A percentile compares a stretch with the other conserved stretches of the same genome.
Conservation (phyloP, 1,140 invertebrate species). For the Metaphire vulgaris region DNA sequence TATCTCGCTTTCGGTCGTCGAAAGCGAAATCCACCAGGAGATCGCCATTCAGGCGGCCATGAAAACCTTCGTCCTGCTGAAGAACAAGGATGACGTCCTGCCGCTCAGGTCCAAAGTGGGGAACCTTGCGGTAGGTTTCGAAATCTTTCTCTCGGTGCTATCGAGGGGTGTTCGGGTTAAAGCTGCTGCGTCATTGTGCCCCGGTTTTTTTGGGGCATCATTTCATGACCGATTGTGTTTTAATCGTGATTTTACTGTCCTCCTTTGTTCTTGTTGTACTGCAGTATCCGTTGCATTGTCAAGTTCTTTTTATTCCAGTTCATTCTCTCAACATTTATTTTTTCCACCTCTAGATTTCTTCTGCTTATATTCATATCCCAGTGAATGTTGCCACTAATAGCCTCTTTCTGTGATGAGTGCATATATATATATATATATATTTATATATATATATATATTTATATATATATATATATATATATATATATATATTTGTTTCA, state of each 20-base stretch:
- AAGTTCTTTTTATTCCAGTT: no score
- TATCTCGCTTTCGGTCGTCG: constrained; percentile 33
- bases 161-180: not conserved
- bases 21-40: constrained; percentile 35
- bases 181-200: not conserved
- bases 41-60: constrained; percentile 36
- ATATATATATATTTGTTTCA: no score
- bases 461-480: no score
- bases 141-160: not conserved
- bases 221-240: not conserved
- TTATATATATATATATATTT: no score
- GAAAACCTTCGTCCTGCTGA: constrained; percentile 42
- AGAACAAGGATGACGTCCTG: constrained; percentile 39
- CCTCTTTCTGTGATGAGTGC: no score
- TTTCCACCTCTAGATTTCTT: no score
- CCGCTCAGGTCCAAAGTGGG: constrained; percentile 26
- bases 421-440: no score
- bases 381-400: no score
- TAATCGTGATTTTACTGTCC: not conserved
- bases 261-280: no score
- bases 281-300: no score
- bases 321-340: no score
- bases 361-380: no score
- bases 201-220: not conserved
- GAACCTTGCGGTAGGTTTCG: not conserved